A percentile compares a stretch with the other conserved stretches of the same genome.
phyloP scores from a whole-genome alignment of 2,113 vertebrate genomes.

The Centropus bengalensis region DNA sequence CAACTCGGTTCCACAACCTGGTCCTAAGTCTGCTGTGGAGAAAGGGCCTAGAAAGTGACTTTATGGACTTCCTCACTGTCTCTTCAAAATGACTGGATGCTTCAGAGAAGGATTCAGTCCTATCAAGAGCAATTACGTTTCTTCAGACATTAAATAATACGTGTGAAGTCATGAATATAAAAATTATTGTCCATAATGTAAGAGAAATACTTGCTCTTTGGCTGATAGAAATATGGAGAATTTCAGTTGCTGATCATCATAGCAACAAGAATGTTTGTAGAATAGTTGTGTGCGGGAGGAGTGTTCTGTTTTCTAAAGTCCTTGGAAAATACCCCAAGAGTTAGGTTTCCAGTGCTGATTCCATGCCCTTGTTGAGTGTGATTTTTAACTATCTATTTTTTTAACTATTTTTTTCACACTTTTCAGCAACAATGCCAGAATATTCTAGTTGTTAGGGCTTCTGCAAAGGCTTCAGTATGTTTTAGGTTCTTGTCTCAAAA shows the following conservation, averaged over 20 bases:
- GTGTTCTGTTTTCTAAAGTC: neutral
- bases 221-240: neutral
- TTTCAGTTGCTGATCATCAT: neutral
- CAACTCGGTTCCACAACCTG: neutral
- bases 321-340: neutral
- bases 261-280: neutral
- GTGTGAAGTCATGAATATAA: neutral
- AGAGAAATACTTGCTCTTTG: neutral
- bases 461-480: neutral
- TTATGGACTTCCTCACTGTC: neutral
- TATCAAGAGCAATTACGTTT: neutral
- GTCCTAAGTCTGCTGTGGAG: neutral
- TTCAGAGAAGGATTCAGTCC: neutral
- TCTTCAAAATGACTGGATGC: neutral
- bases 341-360: neutral
- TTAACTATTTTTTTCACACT: neutral
- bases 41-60: neutral
- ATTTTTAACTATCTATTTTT: neutral
- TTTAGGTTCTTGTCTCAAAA: neutral
- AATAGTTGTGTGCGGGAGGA: neutral
- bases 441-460: neutral
- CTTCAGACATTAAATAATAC: neutral
- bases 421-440: neutral
- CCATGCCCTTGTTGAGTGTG: neutral
- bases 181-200: neutral